Base-by-base conservation (phyloP, 2,888 invertebrate species). In the Nymphalis c-album region DNA sequence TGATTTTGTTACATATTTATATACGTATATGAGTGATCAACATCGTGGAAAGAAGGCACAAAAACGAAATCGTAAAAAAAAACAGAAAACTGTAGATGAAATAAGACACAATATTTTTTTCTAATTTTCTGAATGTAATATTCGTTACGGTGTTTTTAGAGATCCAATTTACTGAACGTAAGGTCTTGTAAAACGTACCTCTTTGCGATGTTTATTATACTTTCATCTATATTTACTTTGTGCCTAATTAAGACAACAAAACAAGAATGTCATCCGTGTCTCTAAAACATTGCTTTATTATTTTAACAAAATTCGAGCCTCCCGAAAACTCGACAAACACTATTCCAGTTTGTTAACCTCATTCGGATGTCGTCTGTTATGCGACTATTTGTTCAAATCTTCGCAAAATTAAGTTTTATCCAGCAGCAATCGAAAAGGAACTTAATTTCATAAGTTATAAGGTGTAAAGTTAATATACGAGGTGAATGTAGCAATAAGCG, bases 331-430 rank as follows among this genome's bases (percentile, higher is more conserved):
- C 64, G 35, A 68, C 64, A 68, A 71, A 71, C 68, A 65, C 63
- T 71, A 71, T 76, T 76, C 69, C 70, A 73, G 73, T 75, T 76
- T 71, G 74, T 73, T 77, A 76, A 73, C 73, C 74, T 67, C 70
- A 64, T 68, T 72, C 68, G 70, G 62, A 71, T 75, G 72, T 73
- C 71, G 69, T 72, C 70, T 73, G 70, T 71, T 74, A 73, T 68
- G 57, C 66, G 71, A 73, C 72, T 76, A 72, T 76, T 76, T 74
- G 72, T 73, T 75, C 70, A 71, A 71, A 74, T 70, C 68, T 73
- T 69, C 64, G 63, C 73, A 70, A 74, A 74, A 66, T 69, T 74
- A 73, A 59, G 51, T 64, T 71, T 63, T 22, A 50, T 20, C 4
- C 3, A 5, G 5, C 3, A 10, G 13, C 63, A 67, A 59, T 58